Base-by-base conservation (phyloP, 1,140 invertebrate species). In the Phthorimaea operculella region DNA sequence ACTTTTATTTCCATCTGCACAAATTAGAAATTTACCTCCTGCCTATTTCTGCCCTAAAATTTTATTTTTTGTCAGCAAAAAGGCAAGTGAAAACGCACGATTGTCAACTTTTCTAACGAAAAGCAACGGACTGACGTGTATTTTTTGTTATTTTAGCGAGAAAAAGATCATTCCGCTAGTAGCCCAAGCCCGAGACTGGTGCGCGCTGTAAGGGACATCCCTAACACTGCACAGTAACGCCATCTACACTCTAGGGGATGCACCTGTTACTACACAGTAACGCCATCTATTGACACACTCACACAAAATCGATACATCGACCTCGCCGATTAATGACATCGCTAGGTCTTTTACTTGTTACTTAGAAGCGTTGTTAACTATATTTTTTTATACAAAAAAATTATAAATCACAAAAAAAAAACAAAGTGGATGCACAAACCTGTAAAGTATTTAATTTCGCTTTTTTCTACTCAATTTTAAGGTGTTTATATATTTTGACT, bases 401-500 rank as follows among this genome's bases (percentile, higher is more conserved):
- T 51, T 60, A 75, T 79, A 65, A 79, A 77, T 68, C 60, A 74
- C 60, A 78, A 81, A 80, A 77, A 80, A 77, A 65, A 81, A 78
- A n/a, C 21, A 76, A 77, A 69, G 70, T 76, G 75, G 68, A 79
- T 80, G 82, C 82, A 85, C 79, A 83, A 85, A 65, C 63, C 54
- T 70, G 50, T 65, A 63, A 70, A 71, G 68, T 78, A 78, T 73
- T 74, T 72, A 74, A 73, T 81, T 76, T 75, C 68, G 78, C 76
- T 83, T 81, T 62, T 47, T 74, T 74, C 68, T 76, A 71, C 58
- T 74, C 63, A 68, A 66, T 66, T 63, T 71, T 76, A 78, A 80
- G 73, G 69, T 77, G 70, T 84, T 79, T 83, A 84, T 80, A 83
- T 83, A 83, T 85, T 77, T 82, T 79, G 81, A 72, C 76, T 77